A percentile compares a stretch with the other conserved stretches of the same genome.
phyloP scores from a whole-genome alignment of 2,797 vertebrate genomes.

The Sebastes iracundus region DNA sequence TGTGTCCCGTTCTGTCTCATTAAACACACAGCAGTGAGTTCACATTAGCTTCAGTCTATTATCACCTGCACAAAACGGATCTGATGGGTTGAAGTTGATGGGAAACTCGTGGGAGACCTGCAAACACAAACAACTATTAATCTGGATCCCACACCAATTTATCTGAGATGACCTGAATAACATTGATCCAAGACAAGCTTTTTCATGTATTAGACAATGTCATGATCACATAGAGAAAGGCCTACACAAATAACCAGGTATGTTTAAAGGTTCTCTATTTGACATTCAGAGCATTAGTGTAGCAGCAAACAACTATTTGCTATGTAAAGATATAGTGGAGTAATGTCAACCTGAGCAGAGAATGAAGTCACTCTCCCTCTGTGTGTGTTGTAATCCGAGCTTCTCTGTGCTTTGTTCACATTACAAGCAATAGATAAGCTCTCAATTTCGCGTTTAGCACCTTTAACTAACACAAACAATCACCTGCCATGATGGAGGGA shows the following conservation, averaged over 20 bases:
- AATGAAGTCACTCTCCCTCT: too few species aligned
- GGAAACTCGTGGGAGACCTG: constrained; percentile 97
- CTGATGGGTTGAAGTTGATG: constrained; percentile 91
- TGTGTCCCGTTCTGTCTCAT: not conserved
- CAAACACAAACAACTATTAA: constrained; percentile 40
- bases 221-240: not conserved
- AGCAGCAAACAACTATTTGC: too few species aligned
- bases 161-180: not conserved
- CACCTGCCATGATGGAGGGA: constrained; percentile 95
- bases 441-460: not conserved
- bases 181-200: not conserved
- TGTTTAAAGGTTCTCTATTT: not conserved
- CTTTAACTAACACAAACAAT: constrained; percentile 9
- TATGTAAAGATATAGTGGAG: too few species aligned
- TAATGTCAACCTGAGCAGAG: too few species aligned
- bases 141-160: not conserved
- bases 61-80: constrained; percentile 90
- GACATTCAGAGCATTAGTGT: too few species aligned
- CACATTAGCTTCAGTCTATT: not conserved
- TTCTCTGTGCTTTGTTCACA: too few species aligned
- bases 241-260: not conserved
- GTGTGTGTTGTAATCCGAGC: too few species aligned
- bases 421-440: not conserved
- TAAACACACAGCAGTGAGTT: not conserved
- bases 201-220: not conserved